Evolutionary conservation across 2,113 vertebrate genomes (phyloP).

Genomic region (Tachysurus vachellii): DNA sequence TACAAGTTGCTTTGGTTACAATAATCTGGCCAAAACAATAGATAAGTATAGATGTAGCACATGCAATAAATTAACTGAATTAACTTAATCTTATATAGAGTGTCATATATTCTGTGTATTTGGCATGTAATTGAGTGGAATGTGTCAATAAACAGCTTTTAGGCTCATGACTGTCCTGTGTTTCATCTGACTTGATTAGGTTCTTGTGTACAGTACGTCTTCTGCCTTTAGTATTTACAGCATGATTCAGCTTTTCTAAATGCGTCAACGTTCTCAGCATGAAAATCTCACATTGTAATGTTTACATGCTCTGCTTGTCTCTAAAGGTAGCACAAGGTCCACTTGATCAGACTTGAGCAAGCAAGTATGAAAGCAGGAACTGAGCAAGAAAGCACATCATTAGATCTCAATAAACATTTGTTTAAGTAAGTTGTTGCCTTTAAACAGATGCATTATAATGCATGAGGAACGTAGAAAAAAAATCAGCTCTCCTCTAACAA

Average conservation of each 20-base stretch:
- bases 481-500: background rate
- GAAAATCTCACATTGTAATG: background rate
- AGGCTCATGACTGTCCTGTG: background rate
- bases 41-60: background rate
- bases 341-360: background rate
- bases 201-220: slow-evolving; percentile 20
- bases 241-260: slow-evolving; percentile 22
- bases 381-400: background rate
- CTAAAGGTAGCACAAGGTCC: background rate
- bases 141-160: background rate
- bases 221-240: slow-evolving; percentile 14
- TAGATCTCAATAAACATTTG: background rate
- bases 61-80: background rate
- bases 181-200: background rate
- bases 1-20: background rate
- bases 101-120: background rate
- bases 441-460: background rate
- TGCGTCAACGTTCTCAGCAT: background rate
- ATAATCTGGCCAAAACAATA: background rate
- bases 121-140: slow-evolving; percentile 3
- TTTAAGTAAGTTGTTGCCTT: background rate
- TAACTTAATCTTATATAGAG: too few relatives aligned
- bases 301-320: background rate
- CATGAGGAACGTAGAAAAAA: background rate
- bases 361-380: background rate